phyloP scores from a whole-genome alignment of 2,797 vertebrate genomes.

The Babyrousa celebensis region DNA sequence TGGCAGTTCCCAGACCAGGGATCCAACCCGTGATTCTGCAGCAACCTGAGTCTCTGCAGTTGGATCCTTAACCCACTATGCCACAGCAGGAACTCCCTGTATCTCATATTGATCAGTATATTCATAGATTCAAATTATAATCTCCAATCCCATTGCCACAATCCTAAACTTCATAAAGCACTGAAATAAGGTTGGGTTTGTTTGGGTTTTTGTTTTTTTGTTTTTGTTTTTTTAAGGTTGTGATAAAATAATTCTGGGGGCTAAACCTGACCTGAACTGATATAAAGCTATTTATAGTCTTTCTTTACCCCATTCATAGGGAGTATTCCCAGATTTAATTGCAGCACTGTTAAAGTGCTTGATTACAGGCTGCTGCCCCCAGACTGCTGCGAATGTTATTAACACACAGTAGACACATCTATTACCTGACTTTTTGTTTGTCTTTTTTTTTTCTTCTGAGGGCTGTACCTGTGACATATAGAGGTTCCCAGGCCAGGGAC shows the following conservation, averaged over 20 bases:
- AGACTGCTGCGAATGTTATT: not conserved
- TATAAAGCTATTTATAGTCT: conserved; percentile 16
- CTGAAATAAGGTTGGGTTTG: not conserved
- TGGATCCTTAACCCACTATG: too few relatives aligned
- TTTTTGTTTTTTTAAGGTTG: not conserved
- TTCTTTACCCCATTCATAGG: not conserved
- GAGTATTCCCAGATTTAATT: conserved; percentile 6
- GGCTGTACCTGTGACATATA: too few relatives aligned
- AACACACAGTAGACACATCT: not conserved
- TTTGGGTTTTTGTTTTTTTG: not conserved
- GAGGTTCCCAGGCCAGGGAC: too few relatives aligned
- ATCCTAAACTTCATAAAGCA: conserved; percentile 1
- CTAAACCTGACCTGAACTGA: conserved; percentile 51
- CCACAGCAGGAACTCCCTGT: not conserved
- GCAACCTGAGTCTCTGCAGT: too few relatives aligned
- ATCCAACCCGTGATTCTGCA: too few relatives aligned
- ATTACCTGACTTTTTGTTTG: not conserved
- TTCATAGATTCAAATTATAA: not conserved
- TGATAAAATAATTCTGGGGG: not conserved
- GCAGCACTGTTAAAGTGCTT: conserved; percentile 16
- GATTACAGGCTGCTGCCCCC: not conserved
- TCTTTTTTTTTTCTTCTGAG: too few relatives aligned
- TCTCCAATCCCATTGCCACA: not conserved
- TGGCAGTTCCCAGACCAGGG: too few relatives aligned
- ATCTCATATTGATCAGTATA: not conserved